Base-by-base conservation (phyloP, 2,113 vertebrate genomes). In the Saimiri boliviensis region DNA sequence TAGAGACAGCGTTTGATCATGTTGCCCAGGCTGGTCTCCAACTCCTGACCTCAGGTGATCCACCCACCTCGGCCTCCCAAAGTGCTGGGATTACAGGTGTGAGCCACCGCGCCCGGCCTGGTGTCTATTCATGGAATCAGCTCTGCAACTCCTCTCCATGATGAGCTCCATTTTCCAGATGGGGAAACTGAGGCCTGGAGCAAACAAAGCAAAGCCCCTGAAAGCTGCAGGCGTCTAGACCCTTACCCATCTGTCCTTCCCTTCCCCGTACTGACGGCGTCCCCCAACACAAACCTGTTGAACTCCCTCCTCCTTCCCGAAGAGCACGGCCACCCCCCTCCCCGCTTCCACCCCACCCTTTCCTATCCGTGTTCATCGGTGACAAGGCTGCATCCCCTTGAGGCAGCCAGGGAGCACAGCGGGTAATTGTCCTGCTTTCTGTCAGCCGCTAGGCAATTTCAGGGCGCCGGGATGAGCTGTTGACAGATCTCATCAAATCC, bases 401-500 rank as follows among this genome's bases (percentile, higher is more conserved):
- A n/a, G 83, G 19, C 47, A 0, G 40, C 81, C 17, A 0, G 23
- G 93, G 97, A 91, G 93, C 97, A 60, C 47, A 3, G 27, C 16
- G 1, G 86, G 60, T 97, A 96, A 97, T 94, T 68, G 96, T 94
- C 90, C 90, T 84, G 87, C 92, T 95, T 96, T 93, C 96, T 95
- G 97, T 73, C 95, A 95, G 58, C 80, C 6, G 9, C 89, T 0
- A 97, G 94, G 77, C 52, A 88, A 47, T 92, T 91, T 82, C 77
- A 0, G 7, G 60, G 82, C 77, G 21, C 49, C 0, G 71, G 13
- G 47, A 73, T 37, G 79, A 93, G 96, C 90, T 91, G 96, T 71
- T 97, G 98, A 97, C 95, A 95, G 93, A 77, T 84, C 94, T 94
- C 96, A 96, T 98, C 98, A 95, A 86, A 93, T 70, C 71, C 11